Conservation (phyloP, 2,888 invertebrate species). For the Epistrophella euchroma region DNA sequence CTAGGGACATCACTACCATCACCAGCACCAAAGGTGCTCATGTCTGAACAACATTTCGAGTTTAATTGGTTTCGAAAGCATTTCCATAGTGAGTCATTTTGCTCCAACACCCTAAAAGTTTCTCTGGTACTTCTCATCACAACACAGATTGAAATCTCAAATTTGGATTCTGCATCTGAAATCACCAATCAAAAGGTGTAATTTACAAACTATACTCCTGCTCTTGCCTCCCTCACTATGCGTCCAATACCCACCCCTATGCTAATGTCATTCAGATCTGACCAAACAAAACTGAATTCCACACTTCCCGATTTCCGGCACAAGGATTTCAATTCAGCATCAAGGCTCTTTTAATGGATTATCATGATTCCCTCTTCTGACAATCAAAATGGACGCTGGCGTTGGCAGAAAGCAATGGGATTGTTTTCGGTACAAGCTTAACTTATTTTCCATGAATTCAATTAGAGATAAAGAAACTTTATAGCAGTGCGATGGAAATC, state of each 20-base stretch:
- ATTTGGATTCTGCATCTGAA: constrained; percentile 45
- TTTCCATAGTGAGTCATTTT: constrained; percentile 54
- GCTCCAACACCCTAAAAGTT: not conserved
- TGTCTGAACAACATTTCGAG: constrained; percentile 43
- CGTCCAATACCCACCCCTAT: not conserved
- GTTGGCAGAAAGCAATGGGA: not conserved
- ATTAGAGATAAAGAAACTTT: constrained; percentile 72
- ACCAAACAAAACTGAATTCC: constrained; percentile 39
- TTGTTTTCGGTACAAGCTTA: constrained; percentile 38
- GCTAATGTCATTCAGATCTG: constrained; percentile 19
- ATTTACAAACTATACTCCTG: constrained; percentile 41
- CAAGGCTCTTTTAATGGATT: constrained; percentile 53
- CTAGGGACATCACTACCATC: not conserved
- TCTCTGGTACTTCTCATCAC: not conserved
- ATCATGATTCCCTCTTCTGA: constrained; percentile 25
- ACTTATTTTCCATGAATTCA: constrained; percentile 67
- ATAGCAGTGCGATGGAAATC: constrained; percentile 29
- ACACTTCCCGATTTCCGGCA: constrained; percentile 42
- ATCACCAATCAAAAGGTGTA: constrained; percentile 67
- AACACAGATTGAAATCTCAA: constrained; percentile 17
- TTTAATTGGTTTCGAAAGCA: constrained; percentile 65
- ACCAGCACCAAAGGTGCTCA: not conserved
- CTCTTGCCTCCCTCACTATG: not conserved
- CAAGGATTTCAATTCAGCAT: constrained; percentile 25
- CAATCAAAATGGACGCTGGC: constrained; percentile 5